Conservation (phyloP, 2,797 vertebrate genomes). For the Linurgus olivaceus region DNA sequence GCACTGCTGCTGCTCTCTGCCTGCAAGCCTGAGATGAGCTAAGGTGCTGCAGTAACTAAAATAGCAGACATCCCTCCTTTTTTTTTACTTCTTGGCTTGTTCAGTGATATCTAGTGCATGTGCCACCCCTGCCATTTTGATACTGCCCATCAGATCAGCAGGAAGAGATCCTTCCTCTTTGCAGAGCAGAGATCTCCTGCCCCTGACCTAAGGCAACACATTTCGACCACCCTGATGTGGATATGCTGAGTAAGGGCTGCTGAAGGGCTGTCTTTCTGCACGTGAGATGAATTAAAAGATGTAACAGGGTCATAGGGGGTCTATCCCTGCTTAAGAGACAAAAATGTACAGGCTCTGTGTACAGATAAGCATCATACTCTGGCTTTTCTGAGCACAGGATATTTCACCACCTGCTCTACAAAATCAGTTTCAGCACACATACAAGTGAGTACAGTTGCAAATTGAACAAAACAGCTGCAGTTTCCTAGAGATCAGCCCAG, state of each 20-base stretch:
- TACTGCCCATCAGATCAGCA: neutral
- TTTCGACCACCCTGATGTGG: neutral
- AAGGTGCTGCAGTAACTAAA: neutral
- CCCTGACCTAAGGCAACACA: neutral
- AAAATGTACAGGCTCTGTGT: neutral
- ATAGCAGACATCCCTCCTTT: neutral
- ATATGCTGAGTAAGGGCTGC: neutral
- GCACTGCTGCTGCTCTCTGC: neutral
- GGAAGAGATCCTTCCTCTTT: neutral
- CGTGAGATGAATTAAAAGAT: neutral
- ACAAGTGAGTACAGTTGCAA: neutral
- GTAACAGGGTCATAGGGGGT: neutral
- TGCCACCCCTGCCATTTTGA: neutral
- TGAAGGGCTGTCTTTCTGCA: neutral
- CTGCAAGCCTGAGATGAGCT: neutral
- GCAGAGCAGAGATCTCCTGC: neutral
- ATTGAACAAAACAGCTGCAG: neutral
- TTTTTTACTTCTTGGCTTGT: neutral
- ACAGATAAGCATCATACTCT: neutral
- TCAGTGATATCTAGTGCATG: neutral
- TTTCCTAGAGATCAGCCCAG: slow-evolving; percentile 31
- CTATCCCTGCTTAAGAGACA: neutral
- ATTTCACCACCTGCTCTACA: neutral
- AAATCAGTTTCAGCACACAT: neutral
- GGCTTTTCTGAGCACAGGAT: neutral